A percentile compares a stretch with the other conserved stretches of the same genome.
phyloP scores from a whole-genome alignment of 2,113 vertebrate genomes.

The Cisticola juncidis region DNA sequence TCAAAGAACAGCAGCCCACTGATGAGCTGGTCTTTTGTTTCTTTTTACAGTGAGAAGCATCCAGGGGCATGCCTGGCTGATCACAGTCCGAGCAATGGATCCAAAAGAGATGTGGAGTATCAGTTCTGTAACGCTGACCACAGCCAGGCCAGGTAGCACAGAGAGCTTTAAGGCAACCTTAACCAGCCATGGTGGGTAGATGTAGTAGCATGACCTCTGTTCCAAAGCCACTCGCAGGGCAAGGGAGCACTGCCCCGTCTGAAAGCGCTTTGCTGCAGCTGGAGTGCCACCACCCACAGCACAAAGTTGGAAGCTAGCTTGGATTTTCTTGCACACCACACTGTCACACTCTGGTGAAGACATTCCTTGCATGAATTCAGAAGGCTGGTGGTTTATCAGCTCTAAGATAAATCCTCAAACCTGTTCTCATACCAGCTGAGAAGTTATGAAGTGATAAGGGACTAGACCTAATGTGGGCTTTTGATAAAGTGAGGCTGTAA shows the following conservation, averaged over 20 bases:
- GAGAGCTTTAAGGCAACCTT: not conserved
- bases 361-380: not conserved
- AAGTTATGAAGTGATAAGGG: not conserved
- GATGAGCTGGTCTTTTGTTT: not conserved
- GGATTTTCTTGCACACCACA: not conserved
- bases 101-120: fast-evolving
- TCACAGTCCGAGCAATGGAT: not conserved
- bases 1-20: not conserved
- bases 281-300: not conserved
- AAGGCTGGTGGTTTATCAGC: not conserved
- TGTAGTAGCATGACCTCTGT: not conserved
- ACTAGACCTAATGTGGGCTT: not conserved
- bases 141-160: not conserved
- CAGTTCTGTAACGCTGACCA: not conserved
- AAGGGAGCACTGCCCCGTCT: fast-evolving
- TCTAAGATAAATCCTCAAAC: not conserved
- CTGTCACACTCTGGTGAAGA: not conserved
- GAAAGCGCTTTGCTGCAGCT: fast-evolving
- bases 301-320: not conserved
- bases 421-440: not conserved
- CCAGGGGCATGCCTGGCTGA: not conserved
- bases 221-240: not conserved
- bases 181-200: fast-evolving
- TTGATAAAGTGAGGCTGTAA: not conserved
- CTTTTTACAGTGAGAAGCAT: not conserved